Evolutionary conservation across 2,113 vertebrate genomes (phyloP).

Genomic region (Antechinus flavipes): DNA sequence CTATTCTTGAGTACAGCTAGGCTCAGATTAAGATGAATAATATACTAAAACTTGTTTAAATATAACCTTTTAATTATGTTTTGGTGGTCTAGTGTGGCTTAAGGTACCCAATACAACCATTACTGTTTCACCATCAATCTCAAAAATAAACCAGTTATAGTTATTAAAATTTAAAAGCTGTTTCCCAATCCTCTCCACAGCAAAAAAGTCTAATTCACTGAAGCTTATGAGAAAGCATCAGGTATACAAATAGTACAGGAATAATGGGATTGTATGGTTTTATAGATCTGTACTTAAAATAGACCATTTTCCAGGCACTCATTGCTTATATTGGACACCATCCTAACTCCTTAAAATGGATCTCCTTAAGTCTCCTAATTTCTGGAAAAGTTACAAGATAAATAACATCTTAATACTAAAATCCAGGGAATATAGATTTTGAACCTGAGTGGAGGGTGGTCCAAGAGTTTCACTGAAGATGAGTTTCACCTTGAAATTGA

Average conservation of each 20-base stretch:
- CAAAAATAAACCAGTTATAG: constrained; percentile 65
- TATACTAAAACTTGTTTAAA: background rate
- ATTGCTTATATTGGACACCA: constrained; percentile 76
- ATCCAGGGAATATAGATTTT: constrained; percentile 71
- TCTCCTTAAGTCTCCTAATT: constrained; percentile 71
- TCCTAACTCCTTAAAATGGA: constrained; percentile 72
- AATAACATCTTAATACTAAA: constrained; percentile 69
- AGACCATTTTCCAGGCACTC: constrained; percentile 73
- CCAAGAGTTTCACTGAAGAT: constrained; percentile 21
- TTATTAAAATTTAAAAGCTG: constrained; percentile 46
- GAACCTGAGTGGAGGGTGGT: background rate
- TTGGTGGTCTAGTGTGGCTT: constrained; percentile 6
- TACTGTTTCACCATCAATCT: constrained; percentile 45
- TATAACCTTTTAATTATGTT: background rate
- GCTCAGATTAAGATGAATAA: constrained; percentile 11
- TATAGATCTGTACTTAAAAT: constrained; percentile 65
- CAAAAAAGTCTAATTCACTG: constrained; percentile 52
- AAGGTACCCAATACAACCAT: constrained; percentile 22
- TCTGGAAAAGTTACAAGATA: constrained; percentile 73
- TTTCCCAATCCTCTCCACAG: background rate
- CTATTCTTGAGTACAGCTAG: background rate
- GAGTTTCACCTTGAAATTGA: constrained; percentile 59
- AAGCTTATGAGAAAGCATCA: constrained; percentile 54
- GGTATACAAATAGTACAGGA: constrained; percentile 69
- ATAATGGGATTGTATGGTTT: constrained; percentile 68